Evolutionary conservation across 2,797 vertebrate genomes (phyloP).

Genomic region (Apodemus agrarius): DNA sequence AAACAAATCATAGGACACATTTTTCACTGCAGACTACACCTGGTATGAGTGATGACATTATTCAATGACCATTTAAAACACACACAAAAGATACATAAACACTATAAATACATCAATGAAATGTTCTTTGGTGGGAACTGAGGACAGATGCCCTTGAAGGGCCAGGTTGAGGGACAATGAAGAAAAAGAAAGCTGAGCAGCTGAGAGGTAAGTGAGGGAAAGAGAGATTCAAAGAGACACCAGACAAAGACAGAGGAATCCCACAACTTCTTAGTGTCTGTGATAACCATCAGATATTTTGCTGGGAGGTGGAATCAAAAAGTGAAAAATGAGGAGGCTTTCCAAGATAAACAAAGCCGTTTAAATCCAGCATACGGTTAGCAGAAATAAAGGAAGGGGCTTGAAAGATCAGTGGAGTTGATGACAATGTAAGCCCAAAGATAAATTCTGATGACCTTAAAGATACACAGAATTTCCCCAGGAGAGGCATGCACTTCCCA

Average conservation of each 20-base stretch:
- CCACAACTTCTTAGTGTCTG: neutral
- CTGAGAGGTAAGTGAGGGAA: neutral
- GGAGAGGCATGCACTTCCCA: neutral
- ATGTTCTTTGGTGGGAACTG: neutral
- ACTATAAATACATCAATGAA: neutral
- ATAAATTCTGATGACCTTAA: neutral
- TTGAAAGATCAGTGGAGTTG: neutral
- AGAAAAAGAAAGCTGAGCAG: neutral
- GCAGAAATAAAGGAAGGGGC: slow-evolving; percentile 36
- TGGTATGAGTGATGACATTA: neutral
- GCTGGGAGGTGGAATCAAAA: neutral
- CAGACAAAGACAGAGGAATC: neutral
- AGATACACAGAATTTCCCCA: neutral
- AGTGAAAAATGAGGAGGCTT: neutral
- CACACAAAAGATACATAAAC: neutral
- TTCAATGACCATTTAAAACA: slow-evolving; percentile 41
- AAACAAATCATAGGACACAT: slow-evolving; percentile 20
- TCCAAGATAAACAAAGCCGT: neutral
- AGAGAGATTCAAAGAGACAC: neutral
- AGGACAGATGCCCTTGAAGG: neutral
- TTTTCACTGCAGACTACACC: slow-evolving; percentile 18
- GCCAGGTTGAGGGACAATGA: neutral
- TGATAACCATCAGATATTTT: neutral
- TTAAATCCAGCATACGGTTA: neutral
- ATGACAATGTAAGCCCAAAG: neutral